These are phyloP conservation scores for Nematostella vectensis DNA, from an alignment of 92 coral and sea anemone genomes.

Conservation along the genomic window DNA sequence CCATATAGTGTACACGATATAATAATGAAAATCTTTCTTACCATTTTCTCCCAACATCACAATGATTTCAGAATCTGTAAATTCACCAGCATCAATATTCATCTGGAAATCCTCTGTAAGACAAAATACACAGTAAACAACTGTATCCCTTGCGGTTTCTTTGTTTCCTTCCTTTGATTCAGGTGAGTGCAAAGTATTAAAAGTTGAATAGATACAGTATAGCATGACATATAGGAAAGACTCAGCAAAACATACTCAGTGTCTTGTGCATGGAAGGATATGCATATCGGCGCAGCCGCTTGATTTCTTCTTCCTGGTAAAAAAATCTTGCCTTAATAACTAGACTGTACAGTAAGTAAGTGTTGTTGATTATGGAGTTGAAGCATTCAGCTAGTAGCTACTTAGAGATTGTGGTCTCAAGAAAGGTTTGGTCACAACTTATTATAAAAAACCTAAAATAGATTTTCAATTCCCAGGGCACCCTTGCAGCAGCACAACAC, in stretches of 20 bases:
- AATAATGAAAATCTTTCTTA: no score
- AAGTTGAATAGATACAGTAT: not conserved
- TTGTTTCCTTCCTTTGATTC: not conserved
- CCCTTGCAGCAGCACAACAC: no score
- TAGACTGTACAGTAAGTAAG: no score
- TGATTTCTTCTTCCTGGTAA: conserved; percentile 86
- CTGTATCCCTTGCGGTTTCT: no score
- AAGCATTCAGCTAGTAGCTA: no score
- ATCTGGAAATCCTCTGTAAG: conserved; percentile 68
- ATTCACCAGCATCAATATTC: conserved; percentile 66
- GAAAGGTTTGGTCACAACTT: no score
- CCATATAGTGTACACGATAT: no score
- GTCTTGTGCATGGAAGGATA: conserved; percentile 82
- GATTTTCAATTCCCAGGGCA: no score
- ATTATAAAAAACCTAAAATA: no score
- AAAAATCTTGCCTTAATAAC: no score
- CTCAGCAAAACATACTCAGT: conserved; percentile 78
- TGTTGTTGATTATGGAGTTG: no score
- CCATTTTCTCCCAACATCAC: conserved; percentile 99
- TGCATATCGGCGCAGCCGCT: conserved; percentile 64
- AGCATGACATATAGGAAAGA: conserved; percentile 20
- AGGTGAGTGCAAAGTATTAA: not conserved
- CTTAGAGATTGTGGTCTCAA: no score
- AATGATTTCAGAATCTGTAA: conserved; percentile 95
- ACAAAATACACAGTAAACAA: not conserved